phyloP scores from a whole-genome alignment of 2,113 vertebrate genomes.

The Cynoglossus semilaevis region DNA sequence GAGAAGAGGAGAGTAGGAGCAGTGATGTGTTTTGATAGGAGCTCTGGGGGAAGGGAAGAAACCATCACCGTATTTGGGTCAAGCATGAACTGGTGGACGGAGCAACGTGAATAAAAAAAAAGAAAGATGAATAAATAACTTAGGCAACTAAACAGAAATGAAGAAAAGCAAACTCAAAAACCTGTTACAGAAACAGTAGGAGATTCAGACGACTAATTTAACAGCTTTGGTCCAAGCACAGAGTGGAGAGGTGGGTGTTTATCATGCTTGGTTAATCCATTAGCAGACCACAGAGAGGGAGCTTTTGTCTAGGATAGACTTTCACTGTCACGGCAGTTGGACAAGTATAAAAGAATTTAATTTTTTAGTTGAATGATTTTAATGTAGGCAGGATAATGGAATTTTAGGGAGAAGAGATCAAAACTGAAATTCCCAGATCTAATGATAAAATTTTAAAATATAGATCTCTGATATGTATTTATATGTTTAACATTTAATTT shows the following conservation, averaged over 20 bases:
- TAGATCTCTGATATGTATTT: no score
- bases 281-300: slow-evolving; percentile 54
- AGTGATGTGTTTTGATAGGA: slow-evolving; percentile 46
- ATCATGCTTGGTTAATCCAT: slow-evolving; percentile 70
- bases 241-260: slow-evolving; percentile 40
- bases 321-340: slow-evolving; percentile 16
- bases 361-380: no score
- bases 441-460: no score
- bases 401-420: no score
- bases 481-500: no score
- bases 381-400: no score
- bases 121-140: slow-evolving; percentile 2
- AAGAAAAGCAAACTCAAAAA: slow-evolving; percentile 2
- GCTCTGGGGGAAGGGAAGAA: slow-evolving; percentile 59
- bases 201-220: not conserved
- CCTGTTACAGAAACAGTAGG: no score
- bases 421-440: no score
- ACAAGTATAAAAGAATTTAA: no score
- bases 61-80: slow-evolving; percentile 69
- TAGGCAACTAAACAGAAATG: not conserved
- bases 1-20: slow-evolving; percentile 10
- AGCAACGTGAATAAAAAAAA: slow-evolving; percentile 47
- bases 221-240: slow-evolving; percentile 8
- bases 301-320: slow-evolving; percentile 65
- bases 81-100: slow-evolving; percentile 42